Conservation (phyloP, 53 echinoderm and acorn worm genomes). For the Paracentrotus lividus region DNA sequence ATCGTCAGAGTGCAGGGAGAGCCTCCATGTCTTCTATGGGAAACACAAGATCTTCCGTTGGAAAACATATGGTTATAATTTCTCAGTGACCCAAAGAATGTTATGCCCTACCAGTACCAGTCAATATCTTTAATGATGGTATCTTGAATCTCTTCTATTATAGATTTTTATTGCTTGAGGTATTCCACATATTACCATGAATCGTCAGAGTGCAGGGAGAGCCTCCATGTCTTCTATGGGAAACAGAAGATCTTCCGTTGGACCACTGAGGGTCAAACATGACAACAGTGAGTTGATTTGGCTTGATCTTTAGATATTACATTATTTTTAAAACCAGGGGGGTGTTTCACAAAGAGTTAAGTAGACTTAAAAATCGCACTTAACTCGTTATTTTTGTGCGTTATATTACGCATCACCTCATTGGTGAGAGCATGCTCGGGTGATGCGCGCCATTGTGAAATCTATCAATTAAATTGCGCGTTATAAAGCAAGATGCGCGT, state of each 20-base stretch:
- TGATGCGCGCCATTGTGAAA: no score
- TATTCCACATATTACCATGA: not conserved
- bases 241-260: constrained; percentile 78
- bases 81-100: no score
- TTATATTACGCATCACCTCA: no score
- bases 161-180: not conserved
- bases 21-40: constrained; percentile 50
- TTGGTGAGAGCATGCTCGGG: no score
- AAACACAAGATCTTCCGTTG: not conserved
- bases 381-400: no score
- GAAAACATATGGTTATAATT: no score
- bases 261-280: constrained; percentile 86
- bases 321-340: not conserved
- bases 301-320: not conserved
- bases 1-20: constrained; percentile 61
- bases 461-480: no score
- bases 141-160: not conserved
- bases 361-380: no score
- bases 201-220: constrained; percentile 61
- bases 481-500: no score
- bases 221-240: constrained; percentile 50
- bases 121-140: no score
- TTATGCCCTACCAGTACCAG: no score
- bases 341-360: not conserved
- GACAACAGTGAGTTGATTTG: constrained; percentile 77